Base-by-base conservation (phyloP, 2,113 vertebrate species). In the Oncorhynchus mykiss region DNA sequence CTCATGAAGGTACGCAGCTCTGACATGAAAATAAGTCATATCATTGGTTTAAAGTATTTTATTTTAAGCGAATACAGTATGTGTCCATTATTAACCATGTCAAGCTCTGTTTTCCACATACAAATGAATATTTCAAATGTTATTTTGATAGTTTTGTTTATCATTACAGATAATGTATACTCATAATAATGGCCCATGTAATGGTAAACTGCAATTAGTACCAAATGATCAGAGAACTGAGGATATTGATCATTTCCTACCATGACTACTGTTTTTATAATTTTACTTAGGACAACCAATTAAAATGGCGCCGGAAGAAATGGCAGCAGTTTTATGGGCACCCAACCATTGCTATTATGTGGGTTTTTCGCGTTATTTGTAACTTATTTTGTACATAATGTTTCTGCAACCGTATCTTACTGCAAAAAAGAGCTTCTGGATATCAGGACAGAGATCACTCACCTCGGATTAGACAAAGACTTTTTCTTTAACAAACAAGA, bases 11-110 rank as follows among this genome's bases (percentile, higher is more conserved):
- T 39, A 24, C n/a, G 59, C 29, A 71, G 7, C 62, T 78, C 39
- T 54, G 3, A 34, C 22, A 65, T 34, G 24, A 2, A 48, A 72
- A 60, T 29, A 88, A 89, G 86, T 85, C 82, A 85, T 86, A 78
- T 74, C 31, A 68, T 27, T 71, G 80, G 64, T 73, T 74, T 22
- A 62, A 76, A 62, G 59, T 71, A 29, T 74, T 73, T 71, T 74
- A 68, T 29, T 59, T 78, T 66, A 83, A 70, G 67, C 29, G 3
- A 20, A 20, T 1, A 31, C 25, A 25, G 25, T 25, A 25, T 72
- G 39, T 73, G n/a, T 66, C 27, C 57, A 60, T 51, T n/a, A 34
- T 73, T 27, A 64, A 73, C 25, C 45, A 67, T 1, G 20, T 34
- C 4, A 39, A 76, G 27, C 8, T 45, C 25, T 25, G 74, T 1